These are phyloP conservation scores for Urocolius indicus DNA, from an alignment of 2,113 vertebrate genomes.

Conservation along the genomic window DNA sequence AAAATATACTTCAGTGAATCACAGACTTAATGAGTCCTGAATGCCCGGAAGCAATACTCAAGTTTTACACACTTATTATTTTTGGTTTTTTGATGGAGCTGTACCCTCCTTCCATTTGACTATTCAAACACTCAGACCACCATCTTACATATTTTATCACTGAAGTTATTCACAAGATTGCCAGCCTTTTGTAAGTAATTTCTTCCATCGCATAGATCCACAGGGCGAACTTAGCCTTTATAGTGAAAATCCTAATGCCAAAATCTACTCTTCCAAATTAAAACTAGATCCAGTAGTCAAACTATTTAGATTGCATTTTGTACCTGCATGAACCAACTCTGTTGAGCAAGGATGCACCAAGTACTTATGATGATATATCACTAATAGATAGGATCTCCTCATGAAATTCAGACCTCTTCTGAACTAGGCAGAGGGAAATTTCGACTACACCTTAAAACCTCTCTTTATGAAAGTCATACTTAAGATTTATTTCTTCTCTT, in stretches of 20 bases:
- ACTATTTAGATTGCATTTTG: background rate
- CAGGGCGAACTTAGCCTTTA: slow-evolving; percentile 4
- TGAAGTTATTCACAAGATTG: slow-evolving; percentile 7
- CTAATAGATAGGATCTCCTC: background rate
- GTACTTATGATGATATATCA: background rate
- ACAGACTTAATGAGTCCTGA: background rate
- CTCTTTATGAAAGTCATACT: background rate
- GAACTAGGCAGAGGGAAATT: background rate
- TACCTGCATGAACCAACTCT: background rate
- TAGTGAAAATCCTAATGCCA: background rate
- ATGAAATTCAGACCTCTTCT: background rate
- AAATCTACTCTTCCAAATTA: slow-evolving; percentile 49
- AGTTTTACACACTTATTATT: background rate
- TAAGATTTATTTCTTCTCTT: background rate
- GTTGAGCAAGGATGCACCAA: background rate
- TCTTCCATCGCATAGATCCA: background rate
- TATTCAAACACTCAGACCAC: background rate
- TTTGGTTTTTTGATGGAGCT: background rate
- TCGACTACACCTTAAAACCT: background rate
- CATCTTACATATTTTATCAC: slow-evolving; percentile 10
- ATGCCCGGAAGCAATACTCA: background rate
- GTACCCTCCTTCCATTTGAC: background rate
- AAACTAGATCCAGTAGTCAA: background rate
- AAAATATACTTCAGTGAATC: background rate
- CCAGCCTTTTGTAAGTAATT: slow-evolving; percentile 32